Evolutionary conservation across 1,140 invertebrate species (phyloP).

Genomic region (Colletes latitarsis): DNA sequence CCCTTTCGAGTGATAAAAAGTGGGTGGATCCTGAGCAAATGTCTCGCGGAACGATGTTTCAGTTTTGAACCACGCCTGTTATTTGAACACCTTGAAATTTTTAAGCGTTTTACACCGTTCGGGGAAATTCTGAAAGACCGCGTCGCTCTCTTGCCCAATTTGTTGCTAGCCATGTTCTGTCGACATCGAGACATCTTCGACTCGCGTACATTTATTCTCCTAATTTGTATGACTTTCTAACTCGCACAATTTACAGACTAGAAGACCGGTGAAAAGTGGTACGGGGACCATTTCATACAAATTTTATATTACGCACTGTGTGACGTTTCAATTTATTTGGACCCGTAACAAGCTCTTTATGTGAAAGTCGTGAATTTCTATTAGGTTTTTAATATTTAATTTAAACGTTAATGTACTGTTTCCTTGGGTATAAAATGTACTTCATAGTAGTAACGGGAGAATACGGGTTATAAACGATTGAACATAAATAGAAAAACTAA

Average conservation of each 20-base stretch:
- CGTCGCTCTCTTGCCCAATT: slow-evolving; percentile 29
- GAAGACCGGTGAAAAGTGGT: not conserved
- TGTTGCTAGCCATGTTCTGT: not conserved
- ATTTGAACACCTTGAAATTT: slow-evolving; percentile 36
- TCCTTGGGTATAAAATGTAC: no score
- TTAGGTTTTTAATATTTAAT: no score
- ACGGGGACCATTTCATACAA: not conserved
- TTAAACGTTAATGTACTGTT: no score
- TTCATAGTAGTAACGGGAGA: no score
- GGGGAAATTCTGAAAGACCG: slow-evolving; percentile 52
- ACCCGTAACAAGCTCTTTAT: no score
- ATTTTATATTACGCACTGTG: not conserved
- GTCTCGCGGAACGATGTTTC: not conserved
- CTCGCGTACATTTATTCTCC: not conserved
- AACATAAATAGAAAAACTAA: no score
- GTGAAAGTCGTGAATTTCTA: no score
- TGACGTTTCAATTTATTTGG: no score
- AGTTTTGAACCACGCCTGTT: not conserved
- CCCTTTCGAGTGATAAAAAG: not conserved
- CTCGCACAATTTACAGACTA: not conserved
- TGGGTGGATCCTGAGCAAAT: not conserved
- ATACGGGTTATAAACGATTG: no score
- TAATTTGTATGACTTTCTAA: slow-evolving; percentile 5
- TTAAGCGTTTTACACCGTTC: slow-evolving; percentile 48
- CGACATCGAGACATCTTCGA: slow-evolving; percentile 1